Percentiles rank a stretch among this genome's conserved stretches.
phyloP scores from a whole-genome alignment of 2,888 invertebrate species.

The Netelia inedita region DNA sequence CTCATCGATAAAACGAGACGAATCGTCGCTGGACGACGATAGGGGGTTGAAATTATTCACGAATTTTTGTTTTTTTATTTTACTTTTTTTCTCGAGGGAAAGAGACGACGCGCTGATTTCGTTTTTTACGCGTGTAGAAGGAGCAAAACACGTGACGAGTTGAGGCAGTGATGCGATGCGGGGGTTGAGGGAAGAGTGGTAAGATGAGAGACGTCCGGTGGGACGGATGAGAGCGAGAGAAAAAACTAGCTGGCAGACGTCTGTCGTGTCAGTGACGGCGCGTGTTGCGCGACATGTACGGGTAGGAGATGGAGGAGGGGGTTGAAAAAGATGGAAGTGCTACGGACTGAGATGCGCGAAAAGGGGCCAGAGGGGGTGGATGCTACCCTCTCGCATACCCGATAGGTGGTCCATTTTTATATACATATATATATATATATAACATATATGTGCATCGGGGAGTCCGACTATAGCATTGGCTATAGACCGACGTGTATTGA shows the following conservation, averaged over 20 bases:
- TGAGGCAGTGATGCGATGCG: slow-evolving; percentile 26
- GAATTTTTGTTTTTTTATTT: neutral
- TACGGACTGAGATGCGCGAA: slow-evolving; percentile 41
- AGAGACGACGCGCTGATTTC: neutral
- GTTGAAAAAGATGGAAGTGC: slow-evolving; percentile 68
- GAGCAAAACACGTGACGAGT: slow-evolving; percentile 61
- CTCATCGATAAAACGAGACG: neutral
- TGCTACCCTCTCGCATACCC: slow-evolving; percentile 41
- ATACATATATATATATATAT: slow-evolving; percentile 15
- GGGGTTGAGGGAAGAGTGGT: slow-evolving; percentile 34
- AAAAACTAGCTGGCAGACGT: slow-evolving; percentile 75
- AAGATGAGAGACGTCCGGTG: slow-evolving; percentile 53
- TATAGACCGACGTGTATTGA: slow-evolving; percentile 78
- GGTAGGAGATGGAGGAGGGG: slow-evolving; percentile 57
- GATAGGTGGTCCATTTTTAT: slow-evolving; percentile 32
- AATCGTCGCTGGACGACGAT: too few relatives aligned
- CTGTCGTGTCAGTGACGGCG: slow-evolving; percentile 71
- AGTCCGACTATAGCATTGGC: neutral
- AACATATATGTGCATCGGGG: neutral
- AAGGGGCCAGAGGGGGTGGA: slow-evolving; percentile 59
- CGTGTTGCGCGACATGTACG: slow-evolving; percentile 56
- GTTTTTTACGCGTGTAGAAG: neutral
- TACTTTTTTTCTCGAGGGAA: neutral
- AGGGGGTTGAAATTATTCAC: neutral
- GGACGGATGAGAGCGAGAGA: slow-evolving; percentile 72